Evolutionary conservation across 2,797 vertebrate genomes (phyloP), one percentile per base, ranked within the genome.

Genomic region (Rhinatrema bivittatum): DNA sequence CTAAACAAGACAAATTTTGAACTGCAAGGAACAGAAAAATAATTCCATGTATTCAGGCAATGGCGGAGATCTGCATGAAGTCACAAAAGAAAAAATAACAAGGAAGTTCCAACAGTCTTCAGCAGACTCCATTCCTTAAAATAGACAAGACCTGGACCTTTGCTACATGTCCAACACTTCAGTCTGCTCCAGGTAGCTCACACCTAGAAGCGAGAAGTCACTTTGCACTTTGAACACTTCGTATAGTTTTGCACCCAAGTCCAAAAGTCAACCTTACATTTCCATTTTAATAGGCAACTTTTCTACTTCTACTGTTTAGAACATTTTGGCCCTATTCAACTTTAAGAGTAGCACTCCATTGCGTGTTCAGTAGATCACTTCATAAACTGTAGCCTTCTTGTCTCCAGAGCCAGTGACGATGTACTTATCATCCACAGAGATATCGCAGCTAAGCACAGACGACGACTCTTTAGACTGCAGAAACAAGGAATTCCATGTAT

Each of bases 361-460:
- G 52, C 28, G 47, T 63, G 68, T 72, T 87, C 82, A 89, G 83
- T 89, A 89, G 82, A 89, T 89, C 51, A 88, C 86, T 82, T 89
- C 86, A 60, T 89, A 89, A 56, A 89, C 85, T 39, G 86, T 87
- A 42, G 86, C 86, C 43, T 88, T 89, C 76, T 88, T 89, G 77
- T 89, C 86, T 52, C 86, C 86, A 51, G 86, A 89, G 61, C 86
- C 86, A 40, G 86, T 89, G 60, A 89, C 86, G 43, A 89, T 89
- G 70, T 89, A 89, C 35, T 88, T 89, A 60, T 89, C 86, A 70
- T 89, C 86, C 76, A 86, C 83, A 39, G 86, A 88, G 71, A 88
- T 87, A 76, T 88, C 86, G 53, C 86, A 89, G 79, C 86, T 89
- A 56, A 89, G 80, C 46, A 89, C 86, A 13, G 86, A 89, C 0